A percentile compares a stretch with the other conserved stretches of the same genome.
These are phyloP conservation scores for Zalophus californianus DNA, from an alignment of 2,797 vertebrate genomes.

Conservation along the genomic window DNA sequence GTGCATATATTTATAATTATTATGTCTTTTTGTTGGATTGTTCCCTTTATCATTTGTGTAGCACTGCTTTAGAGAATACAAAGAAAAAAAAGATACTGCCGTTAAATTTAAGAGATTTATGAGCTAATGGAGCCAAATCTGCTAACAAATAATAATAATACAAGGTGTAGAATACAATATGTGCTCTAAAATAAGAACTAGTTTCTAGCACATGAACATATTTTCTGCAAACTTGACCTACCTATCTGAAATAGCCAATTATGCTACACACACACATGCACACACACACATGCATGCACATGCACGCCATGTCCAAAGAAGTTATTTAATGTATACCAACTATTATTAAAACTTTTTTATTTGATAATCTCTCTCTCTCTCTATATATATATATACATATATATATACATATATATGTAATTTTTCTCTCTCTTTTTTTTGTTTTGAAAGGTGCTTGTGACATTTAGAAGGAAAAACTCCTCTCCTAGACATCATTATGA, in stretches of 20 bases:
- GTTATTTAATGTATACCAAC: neutral
- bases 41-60: neutral
- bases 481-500: slow-evolving; percentile 19
- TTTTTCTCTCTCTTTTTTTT: neutral
- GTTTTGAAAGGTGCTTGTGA: slow-evolving; percentile 26
- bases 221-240: neutral
- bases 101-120: slow-evolving; percentile 14
- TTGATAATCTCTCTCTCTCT: slow-evolving; percentile 15
- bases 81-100: slow-evolving; percentile 1
- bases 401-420: neutral
- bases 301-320: neutral
- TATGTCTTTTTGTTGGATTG: neutral
- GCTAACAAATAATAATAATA: slow-evolving; percentile 25
- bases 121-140: neutral
- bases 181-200: slow-evolving; percentile 34
- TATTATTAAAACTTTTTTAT: neutral
- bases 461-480: slow-evolving; percentile 55
- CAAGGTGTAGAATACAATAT: neutral
- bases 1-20: neutral
- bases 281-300: neutral
- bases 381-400: neutral
- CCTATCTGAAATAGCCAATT: neutral
- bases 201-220: neutral
- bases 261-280: neutral
- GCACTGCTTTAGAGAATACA: neutral